Evolutionary conservation across 53 echinoderm and acorn worm species (phyloP), one percentile per base, ranked within the genome.

Genomic region (Patiria pectinifera): DNA sequence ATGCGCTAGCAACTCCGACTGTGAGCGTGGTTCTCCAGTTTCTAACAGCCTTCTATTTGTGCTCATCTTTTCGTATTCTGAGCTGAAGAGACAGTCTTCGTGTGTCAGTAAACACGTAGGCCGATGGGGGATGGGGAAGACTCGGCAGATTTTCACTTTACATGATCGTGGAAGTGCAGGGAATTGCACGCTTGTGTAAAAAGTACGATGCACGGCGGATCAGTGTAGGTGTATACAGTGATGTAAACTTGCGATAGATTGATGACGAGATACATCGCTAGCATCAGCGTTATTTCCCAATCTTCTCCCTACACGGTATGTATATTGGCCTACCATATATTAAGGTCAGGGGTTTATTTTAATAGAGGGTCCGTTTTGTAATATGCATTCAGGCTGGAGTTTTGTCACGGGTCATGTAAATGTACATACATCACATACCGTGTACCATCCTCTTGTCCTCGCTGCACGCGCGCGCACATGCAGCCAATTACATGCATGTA

Each of bases 221-320:
- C 24, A 24, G 22, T n/a, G 74, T 74, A 24, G 24, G 74, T 24
- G 15, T 74, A 3, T 6, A 74, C 3, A 21, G 4, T 23, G 74
- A 74, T 23, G 74, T 74, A 74, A 74, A 74, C 74, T 74, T 74
- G 8, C 9, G 74, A 74, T 74, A 74, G 66, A 66, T 66, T 66
- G 66, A 66, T 15, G 53, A 53, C 8, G 53, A 53, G 53, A 53
- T 8, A 53, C 53, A 53, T 53, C 53, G 66, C 66, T 18, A 66
- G 66, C 66, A 66, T 66, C 66, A 15, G 14, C 10, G 66, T 66
- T 53, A 53, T 53, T 53, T 5, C 53, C 53, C 53, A 53, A 53
- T 53, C 53, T 53, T 53, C 53, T 53, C 8, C 53, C 53, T 53
- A 53, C 53, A 53, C 53, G 53, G 53, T 53, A 53, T 53, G 53